Evolutionary conservation across 2,888 invertebrate genomes (phyloP), one percentile per base, ranked within the genome.

Genomic region (Hypena proboscidalis): DNA sequence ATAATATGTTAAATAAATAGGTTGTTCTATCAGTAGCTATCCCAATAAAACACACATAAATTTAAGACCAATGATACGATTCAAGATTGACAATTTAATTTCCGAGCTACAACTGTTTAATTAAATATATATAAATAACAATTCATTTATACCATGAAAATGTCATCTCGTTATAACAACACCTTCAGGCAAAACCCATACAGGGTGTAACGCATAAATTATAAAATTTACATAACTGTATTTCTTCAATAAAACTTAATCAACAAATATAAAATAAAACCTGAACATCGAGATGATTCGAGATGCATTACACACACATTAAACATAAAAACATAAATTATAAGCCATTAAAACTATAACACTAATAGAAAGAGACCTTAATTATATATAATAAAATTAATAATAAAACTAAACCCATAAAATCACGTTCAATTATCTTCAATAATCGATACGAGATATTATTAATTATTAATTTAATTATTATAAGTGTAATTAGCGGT

Each of bases 391-490:
- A 67, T 67, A 65, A 73, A 71, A 66, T 49, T 58, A 58, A 65
- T 70, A 67, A 64, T 49, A 57, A 56, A 69, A 70, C 54, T 48
- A 55, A 61, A 44, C 51, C 46, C 58, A 67, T 70, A 67, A 72
- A 74, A 62, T 45, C 63, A 45, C 58, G 45, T 62, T 59, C 54
- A 58, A n/a, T 54, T 46, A 61, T 55, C 52, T 61, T 54, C 14
- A 57, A 59, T 62, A 67, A 66, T 65, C 55, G 54, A 62, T 61
- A 51, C 39, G 27, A 57, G 36, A 63, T 41, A 65, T 66, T 70
- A 67, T 65, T 64, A 62, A 69, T 70, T 63, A 60, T 60, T 66
- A 69, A 70, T 74, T 73, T 46, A 70, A 71, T 76, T 70, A 70
- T 67, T 59, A 64, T 52, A 58, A 61, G 50, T 41, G 46, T 59